Percentiles rank a stretch among this genome's conserved stretches.
Evolutionary conservation across 2,797 vertebrate species (phyloP).

Genomic region (Lindbergichthys nudifrons): DNA sequence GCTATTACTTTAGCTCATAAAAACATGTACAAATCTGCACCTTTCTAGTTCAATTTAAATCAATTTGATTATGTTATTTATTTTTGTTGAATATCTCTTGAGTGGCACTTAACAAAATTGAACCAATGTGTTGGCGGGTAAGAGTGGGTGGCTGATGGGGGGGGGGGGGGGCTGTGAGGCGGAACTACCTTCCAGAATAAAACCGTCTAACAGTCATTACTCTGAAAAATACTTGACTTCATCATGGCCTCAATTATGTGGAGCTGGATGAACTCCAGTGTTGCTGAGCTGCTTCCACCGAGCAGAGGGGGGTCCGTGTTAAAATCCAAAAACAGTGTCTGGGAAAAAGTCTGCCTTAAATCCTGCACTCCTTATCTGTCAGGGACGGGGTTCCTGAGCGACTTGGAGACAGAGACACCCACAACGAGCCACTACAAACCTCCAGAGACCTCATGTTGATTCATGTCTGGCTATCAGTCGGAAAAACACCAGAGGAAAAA

Average conservation of each 20-base stretch:
- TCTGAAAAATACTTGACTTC: constrained; percentile 68
- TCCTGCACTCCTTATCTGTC: constrained; percentile 12
- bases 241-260: constrained; percentile 59
- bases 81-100: constrained; percentile 49
- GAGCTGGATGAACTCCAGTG: constrained; percentile 49
- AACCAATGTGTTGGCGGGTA: constrained; percentile 50
- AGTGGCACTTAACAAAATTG: constrained; percentile 69
- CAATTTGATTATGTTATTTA: constrained; percentile 28
- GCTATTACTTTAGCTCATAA: constrained; percentile 37
- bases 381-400: not conserved
- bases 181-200: constrained; percentile 56
- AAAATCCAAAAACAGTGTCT: constrained; percentile 6
- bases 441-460: not conserved
- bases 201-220: constrained; percentile 61
- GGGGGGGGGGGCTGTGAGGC: constrained; percentile 21
- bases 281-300: constrained; percentile 30
- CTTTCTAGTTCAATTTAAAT: constrained; percentile 37
- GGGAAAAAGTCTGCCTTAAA: constrained; percentile 19
- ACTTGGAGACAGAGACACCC: not conserved
- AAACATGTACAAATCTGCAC: constrained; percentile 46
- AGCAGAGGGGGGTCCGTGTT: not conserved
- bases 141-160: constrained; percentile 8
- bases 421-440: not conserved
- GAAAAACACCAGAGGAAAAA: not conserved
- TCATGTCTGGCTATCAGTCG: not conserved